Base-by-base conservation (phyloP, 2,113 vertebrate species). In the Platichthys stellatus region DNA sequence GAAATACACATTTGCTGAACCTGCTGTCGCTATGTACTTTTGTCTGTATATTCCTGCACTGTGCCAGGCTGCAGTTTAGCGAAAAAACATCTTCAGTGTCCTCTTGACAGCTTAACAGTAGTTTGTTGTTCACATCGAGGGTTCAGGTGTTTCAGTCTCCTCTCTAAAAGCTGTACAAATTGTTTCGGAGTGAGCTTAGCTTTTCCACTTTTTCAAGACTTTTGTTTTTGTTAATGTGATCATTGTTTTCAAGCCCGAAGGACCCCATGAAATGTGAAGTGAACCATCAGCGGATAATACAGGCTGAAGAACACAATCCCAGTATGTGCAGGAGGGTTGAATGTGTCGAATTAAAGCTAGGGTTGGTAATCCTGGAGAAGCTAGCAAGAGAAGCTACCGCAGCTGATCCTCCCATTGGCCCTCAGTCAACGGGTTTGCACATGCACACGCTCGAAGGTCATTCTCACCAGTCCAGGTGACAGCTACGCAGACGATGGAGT, bases 1-100 rank as follows among this genome's bases (percentile, higher is more conserved):
- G 20, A 51, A 17, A 51, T 7, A 59, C 74, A 74, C 76, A 74
- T 91, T 78, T 80, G 76, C 81, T 86, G 80, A 89, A 85, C 69
- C 81, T 90, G 84, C 90, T 84, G 73, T 84, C 64, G 72, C 26
- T 68, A 51, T 90, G 75, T 89, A 83, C 62, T 83, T 86, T 84
- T 83, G 84, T 88, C 88, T 92, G 88, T 92, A 91, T 92, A 91
- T 91, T 81, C 78, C 83, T 81, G 83, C 88, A 84, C 84, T 80
- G 76, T 82, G 63, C 73, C 73, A 82, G 73, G 71, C 82, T 80
- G 68, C 77, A 58, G 81, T 85, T 83, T 79, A 89, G 86, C 64
- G 67, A 56, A 35, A 56, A 35, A 75, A 79, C 73, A 64, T 61
- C 73, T 63, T 82, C 77, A 74, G 63, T 31, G 57, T 86, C 87